Evolutionary conservation across 2,888 invertebrate species (phyloP).

Genomic region (Neuroscelio doddi): DNA sequence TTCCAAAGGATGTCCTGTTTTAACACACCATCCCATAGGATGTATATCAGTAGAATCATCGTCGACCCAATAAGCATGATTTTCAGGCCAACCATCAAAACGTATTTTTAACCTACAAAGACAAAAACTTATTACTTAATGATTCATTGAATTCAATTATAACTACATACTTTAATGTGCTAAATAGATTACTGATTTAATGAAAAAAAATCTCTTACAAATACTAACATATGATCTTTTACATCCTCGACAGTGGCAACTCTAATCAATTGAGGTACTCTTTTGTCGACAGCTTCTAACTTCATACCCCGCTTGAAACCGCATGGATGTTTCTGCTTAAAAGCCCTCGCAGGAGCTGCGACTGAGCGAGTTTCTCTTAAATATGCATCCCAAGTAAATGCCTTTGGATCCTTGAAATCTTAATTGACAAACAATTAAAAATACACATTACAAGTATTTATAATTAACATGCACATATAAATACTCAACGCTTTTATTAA

Average conservation of each 20-base stretch:
- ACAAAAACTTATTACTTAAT: no score
- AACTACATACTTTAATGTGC: no score
- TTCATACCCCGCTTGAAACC: conserved; percentile 90
- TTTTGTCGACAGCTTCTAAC: conserved; percentile 89
- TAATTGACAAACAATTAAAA: conserved; percentile 44
- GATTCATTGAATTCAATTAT: no score
- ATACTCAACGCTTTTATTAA: no score
- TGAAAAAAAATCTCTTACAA: no score
- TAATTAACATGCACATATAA: no score
- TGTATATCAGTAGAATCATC: conserved; percentile 93
- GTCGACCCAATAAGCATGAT: conserved; percentile 90
- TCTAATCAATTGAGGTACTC: conserved; percentile 87
- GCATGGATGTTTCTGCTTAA: conserved; percentile 84
- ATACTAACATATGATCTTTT: conserved; percentile 76
- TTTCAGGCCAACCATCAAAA: conserved; percentile 92
- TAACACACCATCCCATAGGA: conserved; percentile 92
- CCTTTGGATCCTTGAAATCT: conserved; percentile 81
- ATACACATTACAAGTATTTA: no score
- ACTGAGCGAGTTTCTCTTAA: conserved; percentile 82
- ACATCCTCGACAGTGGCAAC: conserved; percentile 87
- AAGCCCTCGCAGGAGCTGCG: conserved; percentile 87
- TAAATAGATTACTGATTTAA: no score
- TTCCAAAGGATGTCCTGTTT: conserved; percentile 90
- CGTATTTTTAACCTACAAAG: conserved; percentile 76
- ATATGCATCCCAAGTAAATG: conserved; percentile 91